Evolutionary conservation across 2,797 vertebrate genomes (phyloP).

Genomic region (Poecile montanus): DNA sequence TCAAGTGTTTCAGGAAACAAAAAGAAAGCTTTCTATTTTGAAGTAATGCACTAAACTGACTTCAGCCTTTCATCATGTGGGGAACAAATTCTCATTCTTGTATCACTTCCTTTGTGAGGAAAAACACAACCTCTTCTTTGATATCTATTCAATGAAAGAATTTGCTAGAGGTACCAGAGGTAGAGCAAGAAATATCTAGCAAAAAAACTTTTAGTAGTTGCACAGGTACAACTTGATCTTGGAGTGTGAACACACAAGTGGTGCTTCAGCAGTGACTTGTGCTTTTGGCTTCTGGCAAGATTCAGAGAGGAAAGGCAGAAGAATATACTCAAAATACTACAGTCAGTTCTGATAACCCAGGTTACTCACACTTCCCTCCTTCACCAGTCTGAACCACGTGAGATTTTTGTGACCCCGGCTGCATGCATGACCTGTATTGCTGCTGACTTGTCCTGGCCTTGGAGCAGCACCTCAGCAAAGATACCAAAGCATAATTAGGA

Average conservation of each 20-base stretch:
- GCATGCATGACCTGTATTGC: not conserved
- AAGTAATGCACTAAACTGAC: not conserved
- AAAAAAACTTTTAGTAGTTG: not conserved
- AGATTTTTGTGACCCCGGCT: not conserved
- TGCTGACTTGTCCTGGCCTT: not conserved
- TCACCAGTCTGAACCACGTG: fast-evolving
- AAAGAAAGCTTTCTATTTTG: slow-evolving; percentile 33
- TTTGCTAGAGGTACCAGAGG: not conserved
- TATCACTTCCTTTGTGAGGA: not conserved
- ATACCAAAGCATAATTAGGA: not conserved
- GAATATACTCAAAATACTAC: not conserved
- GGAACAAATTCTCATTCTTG: slow-evolving; percentile 35
- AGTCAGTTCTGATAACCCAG: not conserved
- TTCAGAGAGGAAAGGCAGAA: not conserved
- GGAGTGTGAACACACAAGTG: fast-evolving
- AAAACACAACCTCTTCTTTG: slow-evolving; percentile 5
- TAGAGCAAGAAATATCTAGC: not conserved
- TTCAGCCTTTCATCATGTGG: not conserved
- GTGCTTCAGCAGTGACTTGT: fast-evolving
- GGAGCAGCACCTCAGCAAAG: not conserved
- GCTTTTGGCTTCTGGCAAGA: not conserved
- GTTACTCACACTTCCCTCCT: not conserved
- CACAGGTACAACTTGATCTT: not conserved
- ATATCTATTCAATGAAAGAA: not conserved
- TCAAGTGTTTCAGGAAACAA: slow-evolving; percentile 28